phyloP scores from a whole-genome alignment of 2,888 invertebrate species.

The Melinaea menophilus region DNA sequence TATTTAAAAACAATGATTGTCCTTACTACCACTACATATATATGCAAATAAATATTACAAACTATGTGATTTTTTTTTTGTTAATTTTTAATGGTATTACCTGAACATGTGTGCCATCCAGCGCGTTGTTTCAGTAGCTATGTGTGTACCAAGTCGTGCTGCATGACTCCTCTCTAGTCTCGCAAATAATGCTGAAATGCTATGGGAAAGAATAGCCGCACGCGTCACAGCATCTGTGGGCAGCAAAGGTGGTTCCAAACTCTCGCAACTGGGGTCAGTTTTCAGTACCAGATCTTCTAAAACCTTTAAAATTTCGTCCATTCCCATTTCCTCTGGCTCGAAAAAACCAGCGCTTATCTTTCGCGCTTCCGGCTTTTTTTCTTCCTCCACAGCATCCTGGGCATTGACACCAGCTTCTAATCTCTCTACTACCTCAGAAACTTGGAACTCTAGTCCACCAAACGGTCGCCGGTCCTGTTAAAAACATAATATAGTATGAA shows the following conservation, averaged over 20 bases:
- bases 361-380: conserved; percentile 59
- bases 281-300: conserved; percentile 79
- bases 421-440: conserved; percentile 84
- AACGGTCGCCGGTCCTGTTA: conserved; percentile 79
- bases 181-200: conserved; percentile 91
- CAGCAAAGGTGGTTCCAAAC: conserved; percentile 78
- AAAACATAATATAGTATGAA: conserved; percentile 37
- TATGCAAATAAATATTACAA: no score
- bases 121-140: conserved; percentile 90
- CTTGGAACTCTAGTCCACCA: conserved; percentile 83
- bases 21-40: no score
- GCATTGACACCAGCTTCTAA: conserved; percentile 81
- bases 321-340: conserved; percentile 74
- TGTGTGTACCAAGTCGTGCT: conserved; percentile 86
- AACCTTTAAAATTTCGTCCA: conserved; percentile 80
- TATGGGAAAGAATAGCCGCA: conserved; percentile 88
- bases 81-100: conserved; percentile 54
- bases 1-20: no score
- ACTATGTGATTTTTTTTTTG: neutral
- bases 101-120: conserved; percentile 93
- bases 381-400: conserved; percentile 60
- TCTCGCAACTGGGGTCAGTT: conserved; percentile 80
- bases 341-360: conserved; percentile 75
- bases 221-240: conserved; percentile 80
- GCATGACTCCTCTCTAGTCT: conserved; percentile 88